A percentile compares a stretch with the other conserved stretches of the same genome.
These are phyloP conservation scores for Gymnarchus niloticus DNA, from an alignment of 2,113 vertebrate genomes.

Conservation along the genomic window DNA sequence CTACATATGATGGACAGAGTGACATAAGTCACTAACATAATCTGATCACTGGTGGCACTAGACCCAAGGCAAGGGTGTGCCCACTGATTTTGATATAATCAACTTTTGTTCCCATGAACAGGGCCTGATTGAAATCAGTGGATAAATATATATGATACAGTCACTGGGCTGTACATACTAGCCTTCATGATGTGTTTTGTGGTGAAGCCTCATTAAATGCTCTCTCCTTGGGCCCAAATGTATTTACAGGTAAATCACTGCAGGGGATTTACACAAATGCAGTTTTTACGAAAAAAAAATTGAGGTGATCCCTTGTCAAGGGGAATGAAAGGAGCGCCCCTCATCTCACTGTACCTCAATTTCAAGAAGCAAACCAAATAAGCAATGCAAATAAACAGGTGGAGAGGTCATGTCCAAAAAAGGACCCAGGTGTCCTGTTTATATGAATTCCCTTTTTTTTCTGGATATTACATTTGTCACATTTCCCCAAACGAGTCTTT, in stretches of 20 bases:
- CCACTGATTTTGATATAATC: neutral
- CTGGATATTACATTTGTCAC: neutral
- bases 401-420: neutral
- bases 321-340: conserved; percentile 23
- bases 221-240: neutral
- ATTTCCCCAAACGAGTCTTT: neutral
- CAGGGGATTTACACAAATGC: conserved; percentile 28
- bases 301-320: conserved; percentile 21
- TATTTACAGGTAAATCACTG: conserved; percentile 28
- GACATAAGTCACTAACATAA: neutral
- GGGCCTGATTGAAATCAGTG: neutral
- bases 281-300: conserved; percentile 30
- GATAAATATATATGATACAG: conserved; percentile 30
- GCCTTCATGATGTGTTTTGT: neutral
- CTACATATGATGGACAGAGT: neutral
- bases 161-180: neutral
- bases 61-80: neutral
- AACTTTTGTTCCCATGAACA: neutral
- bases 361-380: conserved; percentile 6
- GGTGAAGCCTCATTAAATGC: conserved; percentile 30
- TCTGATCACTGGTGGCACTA: neutral
- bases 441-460: conserved; percentile 8
- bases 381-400: neutral
- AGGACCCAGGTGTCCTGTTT: conserved; percentile 20
- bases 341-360: conserved; percentile 32